Evolutionary conservation across 2,888 invertebrate species (phyloP), one percentile per base, ranked within the genome.

Genomic region (Balanococcus diminutus): DNA sequence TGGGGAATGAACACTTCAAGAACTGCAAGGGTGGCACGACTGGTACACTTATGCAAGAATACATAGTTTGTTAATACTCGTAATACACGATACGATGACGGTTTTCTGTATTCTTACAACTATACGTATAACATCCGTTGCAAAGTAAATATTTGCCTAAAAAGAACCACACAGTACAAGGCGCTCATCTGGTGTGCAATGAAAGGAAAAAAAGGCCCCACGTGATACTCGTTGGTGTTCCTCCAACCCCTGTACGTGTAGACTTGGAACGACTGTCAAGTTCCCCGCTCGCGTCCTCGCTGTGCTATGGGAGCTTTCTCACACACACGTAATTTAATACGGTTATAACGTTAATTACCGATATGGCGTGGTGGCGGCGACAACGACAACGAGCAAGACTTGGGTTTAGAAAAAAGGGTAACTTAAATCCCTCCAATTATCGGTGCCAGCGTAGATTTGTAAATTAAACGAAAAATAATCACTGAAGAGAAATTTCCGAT

Each of bases 71-170:
- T 19, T 19, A 56, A 56, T 56, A 42, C 16, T 11, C 11, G 42
- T 42, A 42, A 11, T 42, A 42, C 42, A 42, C 42, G 56, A 8
- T 2, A 11, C 9, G 22, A 19, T 56, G 56, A 19, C 22, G 56
- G 8, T 22, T 42, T 42, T 42, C 16, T 42, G 14, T 56, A 22
- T 56, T 56, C 56, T 56, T 56, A 56, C n/a, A n/a, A n/a, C n/a
- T n/a, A n/a, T n/a, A n/a, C 22, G 42, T 42, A 9, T 56, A 56
- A 56, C 56, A 56, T 56, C 56, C 56, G 56, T 56, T 56, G 56
- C 56, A 56, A 56, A 56, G 56, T 56, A 56, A 56, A 56, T 56
- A 56, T 56, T 56, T 56, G 56, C 56, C 56, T 56, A 56, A 56
- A 22, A 22, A 19, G 56, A 56, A 56, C 56, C 56, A 56, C 42